Evolutionary conservation across 2,113 vertebrate genomes (phyloP).

Genomic region (Ophthalmolycus amberensis): DNA sequence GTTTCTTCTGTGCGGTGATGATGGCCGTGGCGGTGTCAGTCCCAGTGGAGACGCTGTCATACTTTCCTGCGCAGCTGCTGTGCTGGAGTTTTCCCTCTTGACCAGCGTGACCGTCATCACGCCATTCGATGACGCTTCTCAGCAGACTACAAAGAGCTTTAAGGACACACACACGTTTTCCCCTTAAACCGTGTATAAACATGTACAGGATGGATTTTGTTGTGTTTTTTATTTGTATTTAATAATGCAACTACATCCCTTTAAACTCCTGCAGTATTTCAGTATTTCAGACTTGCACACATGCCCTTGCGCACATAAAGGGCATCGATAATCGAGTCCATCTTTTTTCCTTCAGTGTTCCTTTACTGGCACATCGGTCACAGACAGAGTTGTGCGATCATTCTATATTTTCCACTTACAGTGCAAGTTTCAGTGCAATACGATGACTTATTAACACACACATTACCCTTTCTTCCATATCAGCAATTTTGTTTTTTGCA

Average conservation of each 20-base stretch:
- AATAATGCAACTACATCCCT: neutral
- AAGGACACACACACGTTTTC: conserved; percentile 59
- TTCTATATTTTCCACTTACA: conserved; percentile 62
- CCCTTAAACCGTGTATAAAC: conserved; percentile 12
- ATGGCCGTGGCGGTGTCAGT: conserved; percentile 60
- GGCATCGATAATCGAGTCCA: neutral
- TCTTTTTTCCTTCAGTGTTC: neutral
- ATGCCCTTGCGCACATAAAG: neutral
- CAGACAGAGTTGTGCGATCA: neutral
- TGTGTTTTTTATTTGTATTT: neutral
- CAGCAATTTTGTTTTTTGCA: conserved; percentile 61
- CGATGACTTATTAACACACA: conserved; percentile 69
- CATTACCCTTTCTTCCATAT: conserved; percentile 22
- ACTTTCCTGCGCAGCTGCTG: conserved; percentile 79
- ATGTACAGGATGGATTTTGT: conserved; percentile 22
- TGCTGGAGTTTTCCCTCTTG: conserved; percentile 70
- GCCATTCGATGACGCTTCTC: conserved; percentile 61
- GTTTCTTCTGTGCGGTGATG: conserved; percentile 76
- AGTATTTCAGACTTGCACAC: neutral
- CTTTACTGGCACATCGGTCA: neutral
- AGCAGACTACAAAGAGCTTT: conserved; percentile 72
- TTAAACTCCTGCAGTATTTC: neutral
- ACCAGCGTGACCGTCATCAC: conserved; percentile 65
- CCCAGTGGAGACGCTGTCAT: conserved; percentile 72
- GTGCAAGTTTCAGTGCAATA: conserved; percentile 40